Base-by-base conservation (phyloP, 2,797 vertebrate species). In the Phrynocephalus vlangalii region DNA sequence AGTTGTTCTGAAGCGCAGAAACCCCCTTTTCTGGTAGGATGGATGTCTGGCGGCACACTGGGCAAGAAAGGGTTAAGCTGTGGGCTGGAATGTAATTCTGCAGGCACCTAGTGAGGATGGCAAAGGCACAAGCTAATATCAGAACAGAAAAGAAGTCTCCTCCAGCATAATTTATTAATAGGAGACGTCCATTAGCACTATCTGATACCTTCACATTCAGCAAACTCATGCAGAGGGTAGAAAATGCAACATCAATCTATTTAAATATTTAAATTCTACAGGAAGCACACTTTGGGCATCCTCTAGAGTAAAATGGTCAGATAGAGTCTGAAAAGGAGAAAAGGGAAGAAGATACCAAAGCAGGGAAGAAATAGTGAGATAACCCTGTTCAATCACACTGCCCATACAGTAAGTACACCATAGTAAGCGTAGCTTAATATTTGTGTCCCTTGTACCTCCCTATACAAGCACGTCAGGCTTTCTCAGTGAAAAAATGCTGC, bases 1-100 rank as follows among this genome's bases (percentile, higher is more conserved):
- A 99, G 96, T 99, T 99, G 94, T 98, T 99, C 96, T 99, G 99
- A 85, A 99, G 97, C 0, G 99, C 99, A 82, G 98, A 98, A 96
- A 99, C 99, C 86, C 99, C 99, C 92, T 98, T 99, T 97, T 99
- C 99, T 86, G 99, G 99, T 93, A 99, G 97, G 97, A 99, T 99
- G 86, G 99, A 99, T 82, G 99, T 99, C 97, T 99, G 99, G 88
- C 98, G 98, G 95, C 99, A 99, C 96, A 99, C 98, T 0, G 98
- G 99, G 95, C 99, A 99, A 89, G 98, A 99, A 92, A 99, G 97
- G 44, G 99, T 99, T 95, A 99, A 96, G 92, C 99, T 99, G 96
- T 99, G 98, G 91, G 97, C 97, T 0, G 99, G 99, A 97, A 99
- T 99, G 97, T 99, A 99, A 96, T 98, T 99, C 97, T 99, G 98